Base-by-base conservation (phyloP, 2,888 invertebrate species). In the Himalopsyche kuldschensis region DNA sequence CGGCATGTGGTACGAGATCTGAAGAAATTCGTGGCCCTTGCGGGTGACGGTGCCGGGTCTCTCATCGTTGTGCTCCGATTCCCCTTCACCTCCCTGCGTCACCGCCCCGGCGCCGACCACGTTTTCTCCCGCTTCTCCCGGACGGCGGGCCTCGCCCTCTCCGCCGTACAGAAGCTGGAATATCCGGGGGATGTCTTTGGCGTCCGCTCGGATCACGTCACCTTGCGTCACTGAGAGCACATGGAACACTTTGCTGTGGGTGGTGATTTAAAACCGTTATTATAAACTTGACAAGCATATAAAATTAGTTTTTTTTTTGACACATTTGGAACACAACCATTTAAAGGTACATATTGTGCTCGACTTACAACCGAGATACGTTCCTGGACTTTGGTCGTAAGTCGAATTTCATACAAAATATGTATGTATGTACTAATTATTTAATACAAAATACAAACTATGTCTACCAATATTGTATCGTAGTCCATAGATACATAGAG, bases 141-240 rank as follows among this genome's bases (percentile, higher is more conserved):
- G 95, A 85, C 96, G 94, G 85, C 96, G 92, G 86, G 96, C 96
- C 91, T 98, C 98, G 81, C 98, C 98, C 92, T 99, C 98, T 86
- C 98, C 98, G 87, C 99, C 98, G 91, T 99, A 99, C 88, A 99
- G 92, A 88, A 99, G 93, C 93, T 98, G 94, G 92, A 99, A 99
- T 91, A 99, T 99, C 90, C 98, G 95, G 88, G 99, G 99, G 91
- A 99, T 98, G 93, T 99, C 98, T 94, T 97, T 98, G 90, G 98
- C 97, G 93, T 99, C 98, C 82, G 98, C 99, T 89, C 99, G 95
- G 90, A 99, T 98, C 88, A 99, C 99, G 93, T 99, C 99, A 88
- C 99, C 99, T 91, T 99, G 99, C 86, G 99, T 99, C 87, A 99
- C 99, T 85, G 98, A 97, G 87, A 99, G 95, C 87, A 99, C 99